Evolutionary conservation across 2,113 vertebrate genomes (phyloP), one percentile per base, ranked within the genome.

Genomic region (Thalassoma bifasciatum): DNA sequence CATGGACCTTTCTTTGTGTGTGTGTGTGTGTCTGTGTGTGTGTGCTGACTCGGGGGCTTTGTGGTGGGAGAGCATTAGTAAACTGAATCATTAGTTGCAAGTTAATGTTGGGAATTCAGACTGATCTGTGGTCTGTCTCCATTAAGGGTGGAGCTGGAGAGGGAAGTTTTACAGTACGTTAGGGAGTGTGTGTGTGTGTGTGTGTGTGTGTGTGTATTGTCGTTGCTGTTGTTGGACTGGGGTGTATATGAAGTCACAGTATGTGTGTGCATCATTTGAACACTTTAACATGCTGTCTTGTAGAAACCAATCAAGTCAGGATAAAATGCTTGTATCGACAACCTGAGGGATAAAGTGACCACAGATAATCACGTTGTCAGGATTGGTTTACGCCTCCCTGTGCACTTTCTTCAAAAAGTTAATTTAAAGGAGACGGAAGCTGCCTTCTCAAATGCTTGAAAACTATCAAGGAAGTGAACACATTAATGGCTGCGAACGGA

Each of bases 41-140:
- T 70, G 66, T 88, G 89, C 89, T 92, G 85, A 91, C 88, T 81
- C 67, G 10, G 79, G 82, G 71, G 79, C 72, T 77, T 89, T 86
- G 88, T 78, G 86, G 89, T 42, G 5, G 74, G 70, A 71, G 68
- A 81, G 78, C 89, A 91, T 92, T 90, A 92, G 89, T 86, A 86
- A 87, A 89, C 87, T 88, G 82, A 81, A 69, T 77, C 88, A 88
- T 92, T 91, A 87, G 73, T 77, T 73, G 53, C 54, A 85, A 73
- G 5, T 83, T 77, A 75, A 79, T 79, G 69, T 30, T 54, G 82
- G 81, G 82, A 67, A 86, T 84, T 75, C 81, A 86, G 86, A 76
- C 76, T 73, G 60, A 66, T 81, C 30, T 90, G 88, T 11, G 86
- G 88, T 89, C 66, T 46, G 70, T 62, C 52, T 87, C 90, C 89